Percentiles rank a stretch among this genome's conserved stretches.
Evolutionary conservation across 1,140 invertebrate species (phyloP).

Genomic region (Aphelenchoides fujianensis): DNA sequence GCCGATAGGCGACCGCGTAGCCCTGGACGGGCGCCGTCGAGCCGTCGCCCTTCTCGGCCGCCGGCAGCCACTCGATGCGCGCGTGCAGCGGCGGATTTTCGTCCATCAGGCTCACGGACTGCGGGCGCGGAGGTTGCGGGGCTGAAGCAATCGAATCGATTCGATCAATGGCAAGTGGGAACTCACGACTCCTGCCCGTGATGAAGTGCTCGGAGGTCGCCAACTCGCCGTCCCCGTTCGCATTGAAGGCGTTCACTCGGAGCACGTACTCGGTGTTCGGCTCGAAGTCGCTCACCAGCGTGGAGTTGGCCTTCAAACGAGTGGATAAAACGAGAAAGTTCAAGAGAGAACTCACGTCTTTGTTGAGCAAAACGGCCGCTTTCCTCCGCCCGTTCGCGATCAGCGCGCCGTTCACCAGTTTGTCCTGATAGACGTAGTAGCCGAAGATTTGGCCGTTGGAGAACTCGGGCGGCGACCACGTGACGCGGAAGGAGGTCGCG

Average conservation of each 20-base stretch:
- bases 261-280: slow-evolving; percentile 94
- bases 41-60: slow-evolving; percentile 39
- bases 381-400: slow-evolving; percentile 33
- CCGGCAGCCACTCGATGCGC: slow-evolving; percentile 54
- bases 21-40: slow-evolving; percentile 28
- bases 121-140: slow-evolving; percentile 51
- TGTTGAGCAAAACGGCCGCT: slow-evolving; percentile 43
- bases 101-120: slow-evolving; percentile 48
- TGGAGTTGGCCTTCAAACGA: slow-evolving; percentile 24
- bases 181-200: slow-evolving; percentile 60
- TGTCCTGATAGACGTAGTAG: slow-evolving; percentile 52
- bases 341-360: slow-evolving; percentile 33
- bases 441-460: slow-evolving; percentile 48
- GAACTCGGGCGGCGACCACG: slow-evolving; percentile 52
- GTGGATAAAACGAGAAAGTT: slow-evolving; percentile 6
- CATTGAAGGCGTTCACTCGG: slow-evolving; percentile 80
- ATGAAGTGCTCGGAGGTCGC: slow-evolving; percentile 44
- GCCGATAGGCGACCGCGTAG: slow-evolving; percentile 54
- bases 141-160: no score
- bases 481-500: slow-evolving; percentile 54
- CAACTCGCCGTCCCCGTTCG: slow-evolving; percentile 55
- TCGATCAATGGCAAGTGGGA: no score
- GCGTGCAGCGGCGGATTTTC: slow-evolving; percentile 54
- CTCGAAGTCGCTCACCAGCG: slow-evolving; percentile 85
- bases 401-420: slow-evolving; percentile 51